These are phyloP conservation scores for Hippocampus barbouri DNA, from an alignment of 2,113 vertebrate genomes.

Conservation along the genomic window DNA sequence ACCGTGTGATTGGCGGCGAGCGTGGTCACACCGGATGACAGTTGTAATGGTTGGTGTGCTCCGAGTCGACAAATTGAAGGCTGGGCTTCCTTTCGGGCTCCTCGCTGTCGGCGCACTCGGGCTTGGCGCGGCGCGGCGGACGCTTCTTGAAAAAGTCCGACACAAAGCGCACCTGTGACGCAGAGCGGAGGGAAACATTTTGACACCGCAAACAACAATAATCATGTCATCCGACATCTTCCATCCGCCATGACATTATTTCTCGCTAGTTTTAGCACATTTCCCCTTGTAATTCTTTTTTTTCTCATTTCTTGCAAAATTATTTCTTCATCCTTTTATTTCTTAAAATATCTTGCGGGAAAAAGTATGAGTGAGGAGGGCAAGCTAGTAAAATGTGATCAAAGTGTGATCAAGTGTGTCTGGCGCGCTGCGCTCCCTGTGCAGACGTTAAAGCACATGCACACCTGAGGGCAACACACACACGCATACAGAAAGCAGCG, in stretches of 20 bases:
- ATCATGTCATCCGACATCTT: too few species aligned
- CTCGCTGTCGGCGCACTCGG: conserved; percentile 52
- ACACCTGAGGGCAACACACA: conserved; percentile 54
- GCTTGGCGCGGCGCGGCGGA: conserved; percentile 47
- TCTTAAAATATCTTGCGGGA: not conserved
- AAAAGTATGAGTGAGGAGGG: not conserved
- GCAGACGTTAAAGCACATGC: conserved; percentile 5
- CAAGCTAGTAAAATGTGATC: conserved; percentile 57
- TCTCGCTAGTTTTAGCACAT: too few species aligned
- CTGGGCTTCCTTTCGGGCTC: conserved; percentile 78
- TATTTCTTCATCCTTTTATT: not conserved
- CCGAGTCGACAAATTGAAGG: conserved; percentile 75
- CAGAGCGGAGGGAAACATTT: not conserved
- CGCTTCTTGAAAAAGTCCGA: conserved; percentile 89
- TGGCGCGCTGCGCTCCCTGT: conserved; percentile 20
- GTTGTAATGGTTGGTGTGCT: conserved; percentile 78
- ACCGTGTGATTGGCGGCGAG: conserved; percentile 17
- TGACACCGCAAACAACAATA: too few species aligned
- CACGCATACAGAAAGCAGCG: conserved; percentile 35
- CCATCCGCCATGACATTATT: too few species aligned
- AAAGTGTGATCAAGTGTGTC: conserved; percentile 55
- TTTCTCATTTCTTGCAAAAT: not conserved
- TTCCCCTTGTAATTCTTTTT: too few species aligned
- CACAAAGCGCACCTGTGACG: conserved; percentile 78
- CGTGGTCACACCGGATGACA: conserved; percentile 74